A percentile compares a stretch with the other conserved stretches of the same genome.
phyloP scores from a whole-genome alignment of 2,888 invertebrate species.

The Zaprionus obscuricornis region DNA sequence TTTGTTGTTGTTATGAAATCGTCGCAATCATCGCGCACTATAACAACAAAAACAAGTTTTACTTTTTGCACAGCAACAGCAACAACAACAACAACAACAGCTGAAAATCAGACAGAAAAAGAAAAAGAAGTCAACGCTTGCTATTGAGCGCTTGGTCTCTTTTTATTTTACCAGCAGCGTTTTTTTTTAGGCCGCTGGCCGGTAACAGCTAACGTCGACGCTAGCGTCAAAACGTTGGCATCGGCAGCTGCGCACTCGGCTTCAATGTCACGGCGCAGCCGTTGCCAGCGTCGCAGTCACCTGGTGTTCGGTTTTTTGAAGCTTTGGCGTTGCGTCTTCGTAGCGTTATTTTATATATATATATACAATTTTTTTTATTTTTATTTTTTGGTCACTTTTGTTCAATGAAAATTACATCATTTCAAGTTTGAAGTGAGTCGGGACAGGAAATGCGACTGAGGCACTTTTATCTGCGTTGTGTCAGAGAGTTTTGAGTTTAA shows the following conservation, averaged over 20 bases:
- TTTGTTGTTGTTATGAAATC: conserved; percentile 67
- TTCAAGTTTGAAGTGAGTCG: conserved; percentile 43
- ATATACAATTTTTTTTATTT: conserved; percentile 8
- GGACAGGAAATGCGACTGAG: conserved; percentile 58
- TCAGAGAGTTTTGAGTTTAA: conserved; percentile 12
- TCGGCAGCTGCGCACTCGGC: conserved; percentile 6
- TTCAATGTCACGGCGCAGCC: conserved; percentile 22
- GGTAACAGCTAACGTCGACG: conserved; percentile 30
- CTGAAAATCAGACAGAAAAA: background rate
- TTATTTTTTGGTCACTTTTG: conserved; percentile 57
- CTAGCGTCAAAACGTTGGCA: no score
- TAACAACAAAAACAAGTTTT: conserved; percentile 66
- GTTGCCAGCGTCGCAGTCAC: conserved; percentile 27
- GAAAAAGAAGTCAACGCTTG: conserved; percentile 66
- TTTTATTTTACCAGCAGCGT: conserved; percentile 49
- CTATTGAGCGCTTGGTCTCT: conserved; percentile 66
- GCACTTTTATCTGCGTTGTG: conserved; percentile 26
- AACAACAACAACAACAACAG: conserved; percentile 24
- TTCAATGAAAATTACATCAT: conserved; percentile 67
- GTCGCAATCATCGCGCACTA: conserved; percentile 55
- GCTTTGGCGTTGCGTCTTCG: conserved; percentile 52
- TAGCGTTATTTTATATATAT: conserved; percentile 40
- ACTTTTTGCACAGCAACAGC: conserved; percentile 60
- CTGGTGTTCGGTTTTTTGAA: conserved; percentile 32
- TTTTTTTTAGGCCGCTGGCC: conserved; percentile 71